phyloP scores from a whole-genome alignment of 2,113 vertebrate genomes.

The Macquaria ambigua region DNA sequence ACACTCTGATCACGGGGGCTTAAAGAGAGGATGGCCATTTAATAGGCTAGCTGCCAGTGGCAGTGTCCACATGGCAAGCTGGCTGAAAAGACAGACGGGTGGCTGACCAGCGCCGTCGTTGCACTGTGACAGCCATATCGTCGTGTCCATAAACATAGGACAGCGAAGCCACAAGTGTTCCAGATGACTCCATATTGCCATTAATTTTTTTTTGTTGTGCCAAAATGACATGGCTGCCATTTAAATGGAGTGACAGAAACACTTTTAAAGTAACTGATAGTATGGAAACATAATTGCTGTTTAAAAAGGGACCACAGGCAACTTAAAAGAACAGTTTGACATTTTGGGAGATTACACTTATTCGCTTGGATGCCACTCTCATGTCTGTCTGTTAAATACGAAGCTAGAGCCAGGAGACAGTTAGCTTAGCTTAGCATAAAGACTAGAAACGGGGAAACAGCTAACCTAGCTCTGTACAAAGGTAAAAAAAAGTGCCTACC shows the following conservation, averaged over 20 bases:
- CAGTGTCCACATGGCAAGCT: conserved; percentile 41
- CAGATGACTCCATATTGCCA: neutral
- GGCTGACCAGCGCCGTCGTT: conserved; percentile 13
- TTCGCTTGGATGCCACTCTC: neutral
- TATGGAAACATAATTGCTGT: neutral
- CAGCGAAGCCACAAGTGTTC: conserved; percentile 8
- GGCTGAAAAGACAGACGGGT: conserved; percentile 36
- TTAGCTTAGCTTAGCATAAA: neutral
- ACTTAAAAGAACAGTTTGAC: neutral
- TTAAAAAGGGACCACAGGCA: neutral
- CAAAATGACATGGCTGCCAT: conserved; percentile 1
- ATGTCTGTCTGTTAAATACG: neutral
- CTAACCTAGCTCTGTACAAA: neutral
- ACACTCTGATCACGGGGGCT: conserved; percentile 56
- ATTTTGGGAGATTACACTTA: neutral
- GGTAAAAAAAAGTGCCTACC: neutral
- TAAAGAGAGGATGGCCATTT: conserved; percentile 67
- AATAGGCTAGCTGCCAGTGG: conserved; percentile 53
- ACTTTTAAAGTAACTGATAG: neutral
- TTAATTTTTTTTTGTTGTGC: neutral
- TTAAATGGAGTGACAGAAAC: neutral
- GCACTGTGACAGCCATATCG: conserved; percentile 21
- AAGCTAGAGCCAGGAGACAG: neutral
- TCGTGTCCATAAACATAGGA: conserved; percentile 13
- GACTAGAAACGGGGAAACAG: neutral